These are phyloP conservation scores for Drosophila colorata DNA, from an alignment of 2,888 invertebrate genomes.

Conservation along the genomic window DNA sequence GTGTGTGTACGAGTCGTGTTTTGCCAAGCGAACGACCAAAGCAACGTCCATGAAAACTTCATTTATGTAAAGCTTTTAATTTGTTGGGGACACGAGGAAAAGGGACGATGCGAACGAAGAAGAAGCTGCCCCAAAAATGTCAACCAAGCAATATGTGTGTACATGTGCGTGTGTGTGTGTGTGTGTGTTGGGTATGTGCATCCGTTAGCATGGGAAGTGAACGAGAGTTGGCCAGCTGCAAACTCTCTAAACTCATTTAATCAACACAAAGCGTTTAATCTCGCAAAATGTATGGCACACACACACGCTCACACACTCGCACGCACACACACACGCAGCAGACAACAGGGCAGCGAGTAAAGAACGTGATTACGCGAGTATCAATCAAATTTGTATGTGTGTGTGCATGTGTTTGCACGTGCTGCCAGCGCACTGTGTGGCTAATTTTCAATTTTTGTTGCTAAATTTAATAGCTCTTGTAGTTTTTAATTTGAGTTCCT, in stretches of 20 bases:
- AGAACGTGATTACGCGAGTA: constrained; percentile 33
- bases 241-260: constrained; percentile 72
- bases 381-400: constrained; percentile 48
- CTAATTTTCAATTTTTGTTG: not conserved
- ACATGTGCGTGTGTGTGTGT: not conserved
- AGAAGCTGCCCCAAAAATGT: constrained; percentile 50
- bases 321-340: constrained; percentile 2
- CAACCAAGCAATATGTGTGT: constrained; percentile 30
- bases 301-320: constrained; percentile 8
- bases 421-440: constrained; percentile 16
- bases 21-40: constrained; percentile 13
- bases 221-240: constrained; percentile 41
- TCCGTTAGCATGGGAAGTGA: constrained; percentile 8
- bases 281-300: constrained; percentile 50
- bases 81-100: constrained; percentile 28
- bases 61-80: constrained; percentile 65
- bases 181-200: constrained; percentile 7
- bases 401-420: constrained; percentile 1
- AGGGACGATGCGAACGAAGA: not conserved
- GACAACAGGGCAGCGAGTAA: constrained; percentile 9
- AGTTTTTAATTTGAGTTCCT: no score
- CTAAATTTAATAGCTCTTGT: not conserved
- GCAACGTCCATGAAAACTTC: constrained; percentile 44
- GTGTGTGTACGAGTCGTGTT: constrained; percentile 5
- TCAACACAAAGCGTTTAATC: constrained; percentile 76